A percentile compares a stretch with the other conserved stretches of the same genome.
phyloP scores from a whole-genome alignment of 2,113 vertebrate species.

The Empidonax traillii region DNA sequence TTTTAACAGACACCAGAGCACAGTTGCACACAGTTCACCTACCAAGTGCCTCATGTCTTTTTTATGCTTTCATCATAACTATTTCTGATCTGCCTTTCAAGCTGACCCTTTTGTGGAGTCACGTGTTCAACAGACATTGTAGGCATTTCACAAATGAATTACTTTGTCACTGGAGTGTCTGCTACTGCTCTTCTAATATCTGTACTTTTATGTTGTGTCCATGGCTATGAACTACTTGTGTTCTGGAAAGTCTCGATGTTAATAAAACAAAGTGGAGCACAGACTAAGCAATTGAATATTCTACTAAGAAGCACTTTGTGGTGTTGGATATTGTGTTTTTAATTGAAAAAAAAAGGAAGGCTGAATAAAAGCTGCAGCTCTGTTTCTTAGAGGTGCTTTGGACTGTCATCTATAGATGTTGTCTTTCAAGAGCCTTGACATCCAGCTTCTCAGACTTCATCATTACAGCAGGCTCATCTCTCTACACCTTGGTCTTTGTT shows the following conservation, averaged over 20 bases:
- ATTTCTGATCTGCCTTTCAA: background rate
- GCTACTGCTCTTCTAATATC: background rate
- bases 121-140: background rate
- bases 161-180: background rate
- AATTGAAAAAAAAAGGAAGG: background rate
- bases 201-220: background rate
- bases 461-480: background rate
- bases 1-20: background rate
- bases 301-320: background rate
- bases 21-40: background rate
- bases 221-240: background rate
- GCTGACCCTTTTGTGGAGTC: background rate
- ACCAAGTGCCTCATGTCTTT: background rate
- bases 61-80: background rate
- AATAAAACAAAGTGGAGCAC: background rate
- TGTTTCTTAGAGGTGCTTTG: background rate
- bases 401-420: background rate
- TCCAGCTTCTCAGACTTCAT: background rate
- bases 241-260: background rate
- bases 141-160: background rate
- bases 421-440: background rate
- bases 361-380: background rate
- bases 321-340: background rate
- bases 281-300: background rate
- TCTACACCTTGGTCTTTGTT: background rate